These are phyloP conservation scores for Agapostemon virescens DNA, from an alignment of 2,888 invertebrate species.

Conservation along the genomic window DNA sequence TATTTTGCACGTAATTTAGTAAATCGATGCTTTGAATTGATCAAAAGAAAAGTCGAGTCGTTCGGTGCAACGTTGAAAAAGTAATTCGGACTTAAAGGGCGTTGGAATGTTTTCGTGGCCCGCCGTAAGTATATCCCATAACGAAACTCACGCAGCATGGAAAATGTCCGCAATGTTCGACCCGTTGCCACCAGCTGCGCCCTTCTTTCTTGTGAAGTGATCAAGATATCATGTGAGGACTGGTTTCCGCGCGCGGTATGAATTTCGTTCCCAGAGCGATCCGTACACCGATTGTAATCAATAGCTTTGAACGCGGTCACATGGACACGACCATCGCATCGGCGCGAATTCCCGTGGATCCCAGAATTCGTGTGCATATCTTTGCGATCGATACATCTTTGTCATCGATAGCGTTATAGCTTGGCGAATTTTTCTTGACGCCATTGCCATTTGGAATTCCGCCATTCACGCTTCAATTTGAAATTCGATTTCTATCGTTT, in stretches of 20 bases:
- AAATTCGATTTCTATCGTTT: not conserved
- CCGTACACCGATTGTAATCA: slow-evolving; percentile 69
- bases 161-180: slow-evolving; percentile 41
- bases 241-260: slow-evolving; percentile 64
- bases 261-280: slow-evolving; percentile 61
- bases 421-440: slow-evolving; percentile 26
- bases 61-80: too few species aligned
- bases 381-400: slow-evolving; percentile 64
- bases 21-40: too few species aligned
- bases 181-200: slow-evolving; percentile 19
- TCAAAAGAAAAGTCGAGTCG: too few species aligned
- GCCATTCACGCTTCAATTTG: not conserved
- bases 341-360: slow-evolving; percentile 28
- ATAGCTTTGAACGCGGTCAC: slow-evolving; percentile 70
- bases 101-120: too few species aligned
- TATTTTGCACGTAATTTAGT: too few species aligned
- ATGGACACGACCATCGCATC: slow-evolving; percentile 43
- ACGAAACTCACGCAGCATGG: slow-evolving; percentile 13
- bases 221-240: slow-evolving; percentile 66
- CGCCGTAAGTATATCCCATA: not conserved
- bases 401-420: slow-evolving; percentile 64
- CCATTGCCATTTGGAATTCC: not conserved
- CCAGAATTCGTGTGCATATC: slow-evolving; percentile 47
- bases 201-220: slow-evolving; percentile 45
- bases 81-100: too few species aligned